These are phyloP conservation scores for Lithophane ornitopus DNA, from an alignment of 2,888 invertebrate genomes.

Conservation along the genomic window DNA sequence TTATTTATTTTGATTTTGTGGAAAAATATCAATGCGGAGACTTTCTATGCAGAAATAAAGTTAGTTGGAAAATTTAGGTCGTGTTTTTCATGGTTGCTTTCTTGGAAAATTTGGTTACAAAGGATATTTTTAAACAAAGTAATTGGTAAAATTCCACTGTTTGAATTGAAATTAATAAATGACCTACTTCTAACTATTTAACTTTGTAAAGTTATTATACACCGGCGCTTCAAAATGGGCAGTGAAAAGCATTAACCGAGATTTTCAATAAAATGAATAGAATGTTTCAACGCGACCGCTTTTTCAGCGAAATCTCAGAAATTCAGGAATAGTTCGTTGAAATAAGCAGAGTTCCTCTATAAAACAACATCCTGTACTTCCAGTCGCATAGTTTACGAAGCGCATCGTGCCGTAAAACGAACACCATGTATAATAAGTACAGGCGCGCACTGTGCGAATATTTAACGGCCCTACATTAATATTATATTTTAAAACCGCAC, in stretches of 20 bases:
- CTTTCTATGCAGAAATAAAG: neutral
- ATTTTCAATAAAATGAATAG: neutral
- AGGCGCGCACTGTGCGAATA: constrained; percentile 15
- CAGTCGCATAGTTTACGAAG: constrained; percentile 55
- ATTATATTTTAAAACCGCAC: no score
- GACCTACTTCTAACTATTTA: neutral
- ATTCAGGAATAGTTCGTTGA: constrained; percentile 53
- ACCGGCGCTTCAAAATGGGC: neutral
- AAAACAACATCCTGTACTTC: constrained; percentile 53
- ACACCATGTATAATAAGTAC: constrained; percentile 46
- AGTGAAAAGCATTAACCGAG: constrained; percentile 6
- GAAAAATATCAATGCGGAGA: neutral
- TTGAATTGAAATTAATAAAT: neutral
- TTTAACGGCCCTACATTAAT: constrained; percentile 1
- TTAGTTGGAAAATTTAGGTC: neutral
- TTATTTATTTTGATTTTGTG: neutral
- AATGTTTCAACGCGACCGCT: constrained; percentile 10
- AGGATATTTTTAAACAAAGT: neutral
- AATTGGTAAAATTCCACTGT: neutral
- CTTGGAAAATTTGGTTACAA: neutral
- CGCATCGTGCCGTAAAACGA: constrained; percentile 55
- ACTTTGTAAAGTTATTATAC: neutral
- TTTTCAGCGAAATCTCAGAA: constrained; percentile 45
- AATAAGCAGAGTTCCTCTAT: constrained; percentile 51
- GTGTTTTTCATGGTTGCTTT: neutral